Percentiles rank a stretch among this genome's conserved stretches.
phyloP scores from a whole-genome alignment of 1,140 invertebrate genomes.

The Trachymyrmex cornetzi region DNA sequence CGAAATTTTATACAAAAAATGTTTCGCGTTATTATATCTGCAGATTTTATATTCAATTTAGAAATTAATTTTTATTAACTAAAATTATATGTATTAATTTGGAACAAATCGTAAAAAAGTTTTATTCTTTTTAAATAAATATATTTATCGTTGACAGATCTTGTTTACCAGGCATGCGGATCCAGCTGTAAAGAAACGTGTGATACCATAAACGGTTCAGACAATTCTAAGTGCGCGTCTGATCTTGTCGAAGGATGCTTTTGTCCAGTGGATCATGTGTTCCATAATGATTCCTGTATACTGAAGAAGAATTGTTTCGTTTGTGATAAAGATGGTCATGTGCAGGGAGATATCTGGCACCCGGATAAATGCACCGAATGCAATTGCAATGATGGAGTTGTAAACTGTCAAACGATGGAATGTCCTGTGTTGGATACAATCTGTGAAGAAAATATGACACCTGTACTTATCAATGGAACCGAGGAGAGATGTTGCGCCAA shows the following conservation, averaged over 20 bases:
- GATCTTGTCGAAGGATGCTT: slow-evolving; percentile 92
- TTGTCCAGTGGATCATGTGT: slow-evolving; percentile 91
- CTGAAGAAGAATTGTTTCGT: slow-evolving; percentile 87
- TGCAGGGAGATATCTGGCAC: slow-evolving; percentile 89
- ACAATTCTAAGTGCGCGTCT: slow-evolving; percentile 85
- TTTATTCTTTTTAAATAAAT: not conserved
- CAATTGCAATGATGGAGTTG: slow-evolving; percentile 88
- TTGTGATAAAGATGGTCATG: slow-evolving; percentile 90
- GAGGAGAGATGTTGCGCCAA: slow-evolving; percentile 90
- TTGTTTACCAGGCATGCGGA: slow-evolving; percentile 90
- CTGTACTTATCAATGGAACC: slow-evolving; percentile 87
- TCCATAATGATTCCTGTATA: slow-evolving; percentile 84
- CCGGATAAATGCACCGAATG: slow-evolving; percentile 93
- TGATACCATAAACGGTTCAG: slow-evolving; percentile 84
- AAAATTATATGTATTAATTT: no score
- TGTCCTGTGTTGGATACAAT: slow-evolving; percentile 88
- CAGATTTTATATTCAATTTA: slow-evolving; percentile 5
- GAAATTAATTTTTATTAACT: not conserved
- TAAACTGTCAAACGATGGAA: slow-evolving; percentile 88
- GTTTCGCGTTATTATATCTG: not conserved
- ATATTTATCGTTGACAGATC: slow-evolving; percentile 80
- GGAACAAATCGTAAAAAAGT: not conserved
- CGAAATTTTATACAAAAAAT: not conserved
- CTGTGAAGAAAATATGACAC: slow-evolving; percentile 87
- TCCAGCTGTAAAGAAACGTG: slow-evolving; percentile 91